Percentiles rank a stretch among this genome's conserved stretches.
Evolutionary conservation across 2,113 vertebrate genomes (phyloP).

Genomic region (Erpornis zantholeuca): DNA sequence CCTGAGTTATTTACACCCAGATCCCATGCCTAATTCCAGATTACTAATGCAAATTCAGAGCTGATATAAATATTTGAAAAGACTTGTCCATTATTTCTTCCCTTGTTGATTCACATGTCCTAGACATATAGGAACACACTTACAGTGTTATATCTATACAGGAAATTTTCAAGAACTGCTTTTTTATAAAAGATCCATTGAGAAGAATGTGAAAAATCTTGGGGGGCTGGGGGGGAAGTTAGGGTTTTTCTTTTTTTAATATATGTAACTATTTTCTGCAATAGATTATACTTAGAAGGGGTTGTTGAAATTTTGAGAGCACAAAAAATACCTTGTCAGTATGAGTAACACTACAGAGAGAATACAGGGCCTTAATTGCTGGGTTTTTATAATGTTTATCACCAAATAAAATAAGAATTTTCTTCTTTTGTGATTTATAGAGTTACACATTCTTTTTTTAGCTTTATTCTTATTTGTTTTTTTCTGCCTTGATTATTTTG

Average conservation of each 20-base stretch:
- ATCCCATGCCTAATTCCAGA: background rate
- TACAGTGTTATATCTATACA: background rate
- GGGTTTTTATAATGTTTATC: background rate
- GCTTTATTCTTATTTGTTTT: background rate
- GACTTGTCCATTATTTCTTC: background rate
- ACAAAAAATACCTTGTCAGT: background rate
- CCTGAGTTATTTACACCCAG: background rate
- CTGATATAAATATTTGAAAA: background rate
- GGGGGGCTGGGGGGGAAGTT: fast-evolving
- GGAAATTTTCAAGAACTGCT: background rate
- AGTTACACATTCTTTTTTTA: background rate
- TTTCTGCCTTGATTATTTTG: background rate
- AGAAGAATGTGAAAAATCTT: background rate
- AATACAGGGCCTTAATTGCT: background rate
- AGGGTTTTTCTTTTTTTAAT: background rate
- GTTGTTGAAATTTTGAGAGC: background rate
- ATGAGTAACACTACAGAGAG: background rate
- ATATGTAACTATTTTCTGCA: background rate
- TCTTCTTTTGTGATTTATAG: background rate
- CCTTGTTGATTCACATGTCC: background rate
- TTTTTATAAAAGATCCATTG: background rate
- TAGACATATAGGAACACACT: background rate
- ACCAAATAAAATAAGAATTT: background rate
- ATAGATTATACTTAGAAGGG: background rate
- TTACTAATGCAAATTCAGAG: background rate